Base-by-base conservation (phyloP, 2,113 vertebrate genomes). In the Scortum barcoo region DNA sequence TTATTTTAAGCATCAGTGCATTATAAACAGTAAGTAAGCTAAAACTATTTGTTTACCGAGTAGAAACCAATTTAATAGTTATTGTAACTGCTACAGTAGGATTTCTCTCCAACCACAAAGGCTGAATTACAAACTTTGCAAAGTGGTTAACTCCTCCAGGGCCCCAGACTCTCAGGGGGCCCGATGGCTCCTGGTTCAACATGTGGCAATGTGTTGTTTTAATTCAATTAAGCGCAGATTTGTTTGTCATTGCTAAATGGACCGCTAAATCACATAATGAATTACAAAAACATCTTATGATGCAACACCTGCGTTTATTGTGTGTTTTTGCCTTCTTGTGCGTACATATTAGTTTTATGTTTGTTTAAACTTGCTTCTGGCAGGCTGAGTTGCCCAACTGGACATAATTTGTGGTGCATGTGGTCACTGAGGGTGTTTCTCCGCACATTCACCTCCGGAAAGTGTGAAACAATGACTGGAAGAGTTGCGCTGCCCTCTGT, bases 401-500 rank as follows among this genome's bases (percentile, higher is more conserved):
- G 30, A 50, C 38, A 44, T 30, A 1, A 48, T 61, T 51, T 67
- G 6, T 22, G 1, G 54, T 40, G 16, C 6, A 14, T 61, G 48
- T 22, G 40, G 65, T 89, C 62, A 74, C 63, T 1, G 50, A 17
- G 66, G 65, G 53, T 38, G 75, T 90, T 86, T 66, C 76, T 83
- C 36, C 14, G 33, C 70, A 77, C 60, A 26, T 44, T 71, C 83
- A 68, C 58, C 70, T 74, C 86, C 60, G 86, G 86, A 91, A 91
- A 87, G 26, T 42, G 60, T 69, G 26, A 80, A 93, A 94, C 91
- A 93, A 92, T 93, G 67, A 85, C 76, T 85, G 87, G 88, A 92
- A 87, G 89, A 58, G 38, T 77, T 22, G 33, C 22, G 53, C 67
- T 73, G 57, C 85, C 77, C 78, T 72, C 60, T 11, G 5, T 51